Base-by-base conservation (phyloP, 2,113 vertebrate species). In the Geothlypis trichas region DNA sequence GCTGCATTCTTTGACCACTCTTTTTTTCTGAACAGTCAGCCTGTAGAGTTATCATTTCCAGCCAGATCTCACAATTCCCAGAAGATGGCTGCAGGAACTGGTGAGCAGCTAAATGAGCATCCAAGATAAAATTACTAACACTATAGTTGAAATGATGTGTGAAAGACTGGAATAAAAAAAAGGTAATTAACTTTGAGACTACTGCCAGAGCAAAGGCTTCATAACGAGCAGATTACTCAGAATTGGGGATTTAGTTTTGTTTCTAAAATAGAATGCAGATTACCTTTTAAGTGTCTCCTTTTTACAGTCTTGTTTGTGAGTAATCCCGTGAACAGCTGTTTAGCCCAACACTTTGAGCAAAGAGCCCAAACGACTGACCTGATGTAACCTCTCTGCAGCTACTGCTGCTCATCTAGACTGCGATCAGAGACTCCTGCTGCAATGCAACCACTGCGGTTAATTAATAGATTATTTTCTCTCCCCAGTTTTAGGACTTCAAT, bases 231-330 rank as follows among this genome's bases (percentile, higher is more conserved):
- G 82, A 92, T 93, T 87, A 89, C 89, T 90, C 67, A 83, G 49
- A 97, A 95, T n/a, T 54, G 59, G 17, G 24, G 54, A 42, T 58
- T 86, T 83, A n/a, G 31, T 91, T 93, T 93, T 89, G 49, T 83
- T 92, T 89, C 77, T 84, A 80, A 77, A 90, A 63, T 80, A 63
- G 33, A 21, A 91, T 66, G 61, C 62, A 58, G 74, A 84, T 94
- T 95, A 94, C 61, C 65, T 90, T 91, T 76, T 76, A 66, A 93
- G 67, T 92, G 59, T 83, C 41, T 88, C 80, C 39, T 67, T 96
- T 97, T 83, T 94, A 93, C 47, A 52, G 54, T 78, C 68, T 73
- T 94, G 28, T 77, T 92, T 95, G 69, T 93, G 58, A 81, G 72
- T 77, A 87, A 72, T 49, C 55, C 42, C 81, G 28, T 72, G 74